Evolutionary conservation across 2,113 vertebrate species (phyloP).

Genomic region (Dissostichus mawsoni): DNA sequence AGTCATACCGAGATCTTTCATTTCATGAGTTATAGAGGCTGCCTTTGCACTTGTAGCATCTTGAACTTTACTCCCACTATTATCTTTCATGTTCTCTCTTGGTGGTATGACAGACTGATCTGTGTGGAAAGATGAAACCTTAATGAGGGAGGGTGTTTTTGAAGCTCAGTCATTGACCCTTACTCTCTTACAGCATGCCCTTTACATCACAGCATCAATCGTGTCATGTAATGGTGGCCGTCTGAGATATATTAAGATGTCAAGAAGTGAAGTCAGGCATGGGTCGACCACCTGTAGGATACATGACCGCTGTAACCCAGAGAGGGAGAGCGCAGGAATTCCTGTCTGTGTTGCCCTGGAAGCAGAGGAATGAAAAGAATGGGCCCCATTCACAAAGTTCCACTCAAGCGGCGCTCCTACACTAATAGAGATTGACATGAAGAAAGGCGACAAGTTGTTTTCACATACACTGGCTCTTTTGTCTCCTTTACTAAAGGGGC

Average conservation of each 20-base stretch:
- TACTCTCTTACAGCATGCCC: conserved; percentile 1
- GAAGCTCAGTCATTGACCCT: conserved; percentile 20
- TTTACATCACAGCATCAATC: conserved; percentile 11
- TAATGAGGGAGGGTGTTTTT: conserved; percentile 25
- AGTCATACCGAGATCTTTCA: not conserved
- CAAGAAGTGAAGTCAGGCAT: conserved; percentile 45
- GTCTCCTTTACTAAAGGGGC: conserved; percentile 53
- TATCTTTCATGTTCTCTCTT: conserved; percentile 13
- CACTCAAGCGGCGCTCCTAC: conserved; percentile 69
- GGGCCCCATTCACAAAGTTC: conserved; percentile 76
- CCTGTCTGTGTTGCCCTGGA: conserved; percentile 67
- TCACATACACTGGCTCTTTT: conserved; percentile 75
- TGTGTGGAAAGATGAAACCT: conserved; percentile 16
- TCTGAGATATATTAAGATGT: conserved; percentile 53
- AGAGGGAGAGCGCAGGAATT: conserved; percentile 63
- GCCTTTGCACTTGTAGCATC: not conserved
- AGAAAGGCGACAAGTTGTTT: conserved; percentile 77
- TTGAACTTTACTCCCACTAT: not conserved
- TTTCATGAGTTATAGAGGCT: not conserved
- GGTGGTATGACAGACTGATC: not conserved
- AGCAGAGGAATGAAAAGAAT: conserved; percentile 76
- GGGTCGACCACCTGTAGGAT: conserved; percentile 44
- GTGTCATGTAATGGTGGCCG: not conserved
- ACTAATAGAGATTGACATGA: conserved; percentile 79
- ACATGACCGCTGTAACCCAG: conserved; percentile 44